Base-by-base conservation (phyloP, 2,113 vertebrate species). In the Hystrix cristata region DNA sequence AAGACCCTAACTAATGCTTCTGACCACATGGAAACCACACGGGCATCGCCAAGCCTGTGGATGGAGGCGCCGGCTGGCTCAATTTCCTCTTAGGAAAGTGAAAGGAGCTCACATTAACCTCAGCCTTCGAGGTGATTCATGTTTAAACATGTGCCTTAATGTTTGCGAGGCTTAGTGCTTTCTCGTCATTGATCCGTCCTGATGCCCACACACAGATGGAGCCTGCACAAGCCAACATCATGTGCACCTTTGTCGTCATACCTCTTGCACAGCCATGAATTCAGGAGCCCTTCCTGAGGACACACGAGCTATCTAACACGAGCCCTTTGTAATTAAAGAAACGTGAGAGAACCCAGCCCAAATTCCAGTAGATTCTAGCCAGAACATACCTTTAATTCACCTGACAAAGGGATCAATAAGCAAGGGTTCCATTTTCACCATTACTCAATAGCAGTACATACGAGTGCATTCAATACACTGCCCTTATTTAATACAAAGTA, bases 1-100 rank as follows among this genome's bases (percentile, higher is more conserved):
- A 96, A 96, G 96, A 95, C 96, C 96, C 96, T 91, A 67, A 92
- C 97, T 88, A 97, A 98, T 96, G 95, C 92, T 95, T 94, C 94
- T 97, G 97, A 97, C 97, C 97, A 92, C 95, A 86, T 4, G 7
- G 92, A 97, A 96, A 92, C 95, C 96, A 65, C 92, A 80, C 8
- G 7, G 83, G 94, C 94, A 51, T 95, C 34, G 0, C 78, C 5
- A 78, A 34, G 74, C 65, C 84, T 97, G 87, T 34, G 82, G 92
- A 62, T 19, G 79, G 79, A 90, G 84, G 90, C n/a, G 2, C 5
- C 8, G 55, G 86, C 48, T 72, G 87, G 87, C 95, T 92, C n/a
- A 0, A 92, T 96, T 92, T 95, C 86, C 96, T 97, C 67, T 92
- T 90, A 94, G 90, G 78, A 60, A 95, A 97, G 95, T 92, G 95